These are phyloP conservation scores for Progne subis DNA, from an alignment of 2,113 vertebrate species.

Conservation along the genomic window DNA sequence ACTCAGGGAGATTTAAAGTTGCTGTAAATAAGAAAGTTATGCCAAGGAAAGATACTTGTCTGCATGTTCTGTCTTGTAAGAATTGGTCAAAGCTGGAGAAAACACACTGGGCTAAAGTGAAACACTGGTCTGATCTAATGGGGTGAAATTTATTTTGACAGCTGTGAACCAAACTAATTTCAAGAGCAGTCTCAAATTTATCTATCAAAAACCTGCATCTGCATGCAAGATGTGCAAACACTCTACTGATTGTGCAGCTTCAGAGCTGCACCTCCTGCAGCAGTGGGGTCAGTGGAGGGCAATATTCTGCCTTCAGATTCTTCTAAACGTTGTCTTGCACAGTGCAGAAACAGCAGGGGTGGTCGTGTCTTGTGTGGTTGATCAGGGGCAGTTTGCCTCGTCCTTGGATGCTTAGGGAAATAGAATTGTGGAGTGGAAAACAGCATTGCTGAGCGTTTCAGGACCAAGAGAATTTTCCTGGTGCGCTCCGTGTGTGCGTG, in stretches of 20 bases:
- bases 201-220: neutral
- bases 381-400: neutral
- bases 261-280: neutral
- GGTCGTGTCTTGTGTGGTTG: accelerated
- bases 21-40: slow-evolving; percentile 13
- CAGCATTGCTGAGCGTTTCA: neutral
- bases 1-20: slow-evolving; percentile 62
- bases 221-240: neutral
- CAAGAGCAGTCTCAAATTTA: neutral
- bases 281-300: neutral
- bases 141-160: neutral
- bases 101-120: neutral
- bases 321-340: neutral
- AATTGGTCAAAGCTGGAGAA: neutral
- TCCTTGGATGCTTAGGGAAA: neutral
- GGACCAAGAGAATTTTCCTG: neutral
- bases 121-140: neutral
- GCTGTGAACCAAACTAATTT: neutral
- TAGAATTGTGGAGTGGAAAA: neutral
- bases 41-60: neutral
- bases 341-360: neutral
- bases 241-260: neutral
- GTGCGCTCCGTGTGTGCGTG: neutral
- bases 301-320: neutral
- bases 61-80: neutral